phyloP scores from a whole-genome alignment of 2,888 invertebrate species.

The Electrophaes corylata region DNA sequence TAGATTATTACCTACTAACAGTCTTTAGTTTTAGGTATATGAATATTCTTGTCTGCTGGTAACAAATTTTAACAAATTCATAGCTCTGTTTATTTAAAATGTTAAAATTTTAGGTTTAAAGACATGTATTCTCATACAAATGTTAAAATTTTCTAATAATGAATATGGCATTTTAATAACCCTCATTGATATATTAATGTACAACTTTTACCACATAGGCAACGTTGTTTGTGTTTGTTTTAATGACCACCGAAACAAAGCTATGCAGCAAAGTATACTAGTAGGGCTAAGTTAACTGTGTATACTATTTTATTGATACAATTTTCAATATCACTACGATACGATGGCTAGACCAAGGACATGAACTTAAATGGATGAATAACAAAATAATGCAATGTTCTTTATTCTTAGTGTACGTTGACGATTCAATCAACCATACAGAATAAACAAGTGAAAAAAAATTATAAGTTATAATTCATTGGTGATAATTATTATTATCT shows the following conservation, averaged over 20 bases:
- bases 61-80: no score
- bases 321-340: conserved; percentile 18
- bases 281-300: background rate
- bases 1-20: background rate
- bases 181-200: no score
- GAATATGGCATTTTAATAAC: background rate
- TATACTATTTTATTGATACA: background rate
- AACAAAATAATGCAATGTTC: conserved; percentile 2
- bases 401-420: no score
- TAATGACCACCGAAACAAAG: background rate
- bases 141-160: background rate
- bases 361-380: conserved; percentile 25
- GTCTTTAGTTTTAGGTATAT: background rate
- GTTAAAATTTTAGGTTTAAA: no score
- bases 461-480: no score
- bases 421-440: no score
- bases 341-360: conserved; percentile 30
- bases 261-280: background rate
- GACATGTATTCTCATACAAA: no score
- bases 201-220: no score
- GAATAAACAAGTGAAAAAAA: no score
- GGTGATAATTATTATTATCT: background rate
- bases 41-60: background rate
- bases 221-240: no score
- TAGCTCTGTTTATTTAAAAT: no score